A percentile compares a stretch with the other conserved stretches of the same genome.
phyloP scores from a whole-genome alignment of 2,113 vertebrate genomes.

The Vidua chalybeata region DNA sequence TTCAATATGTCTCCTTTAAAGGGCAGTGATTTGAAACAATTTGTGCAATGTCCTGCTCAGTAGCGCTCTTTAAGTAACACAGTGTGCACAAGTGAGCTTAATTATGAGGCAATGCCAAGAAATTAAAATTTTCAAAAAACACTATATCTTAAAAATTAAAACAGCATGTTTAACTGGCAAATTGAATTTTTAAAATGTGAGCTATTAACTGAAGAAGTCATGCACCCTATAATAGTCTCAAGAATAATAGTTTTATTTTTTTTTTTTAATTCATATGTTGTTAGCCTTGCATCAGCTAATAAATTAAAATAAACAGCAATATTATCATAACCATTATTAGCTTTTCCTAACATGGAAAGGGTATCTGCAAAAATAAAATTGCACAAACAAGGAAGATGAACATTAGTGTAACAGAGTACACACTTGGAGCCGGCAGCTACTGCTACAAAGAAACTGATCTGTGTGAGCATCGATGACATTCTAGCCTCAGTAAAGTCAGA shows the following conservation, averaged over 20 bases:
- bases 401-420: rapidly evolving
- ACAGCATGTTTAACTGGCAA: not conserved
- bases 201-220: not conserved
- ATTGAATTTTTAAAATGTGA: not conserved
- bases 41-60: not conserved
- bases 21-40: not conserved
- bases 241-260: not conserved
- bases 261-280: not conserved
- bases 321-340: not conserved
- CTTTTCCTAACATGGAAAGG: not conserved
- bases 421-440: not conserved
- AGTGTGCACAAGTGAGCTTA: not conserved
- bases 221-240: not conserved
- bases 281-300: not conserved
- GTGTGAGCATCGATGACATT: not conserved
- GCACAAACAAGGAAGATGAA: not conserved
- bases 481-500: not conserved
- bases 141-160: not conserved
- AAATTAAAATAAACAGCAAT: not conserved
- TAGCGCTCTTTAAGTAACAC: not conserved
- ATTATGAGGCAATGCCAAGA: not conserved
- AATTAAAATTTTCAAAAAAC: not conserved
- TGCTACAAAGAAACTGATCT: not conserved
- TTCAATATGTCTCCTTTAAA: not conserved
- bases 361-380: not conserved